These are phyloP conservation scores for Pristionchus entomophagus DNA, from an alignment of 2,888 invertebrate species.

Conservation along the genomic window DNA sequence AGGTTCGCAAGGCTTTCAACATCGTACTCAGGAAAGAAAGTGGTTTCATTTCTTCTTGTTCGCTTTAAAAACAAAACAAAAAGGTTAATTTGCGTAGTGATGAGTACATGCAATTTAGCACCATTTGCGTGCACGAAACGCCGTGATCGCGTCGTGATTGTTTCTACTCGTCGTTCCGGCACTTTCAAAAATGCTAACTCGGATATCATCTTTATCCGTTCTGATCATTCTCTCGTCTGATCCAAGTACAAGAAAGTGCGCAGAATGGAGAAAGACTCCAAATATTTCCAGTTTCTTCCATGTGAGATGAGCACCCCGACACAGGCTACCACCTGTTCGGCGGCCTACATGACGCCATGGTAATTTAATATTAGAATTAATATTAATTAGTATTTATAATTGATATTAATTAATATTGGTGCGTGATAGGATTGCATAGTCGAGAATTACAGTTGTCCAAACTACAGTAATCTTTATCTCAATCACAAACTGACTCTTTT, in stretches of 20 bases:
- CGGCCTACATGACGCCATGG: constrained; percentile 72
- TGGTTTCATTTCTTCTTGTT: not conserved
- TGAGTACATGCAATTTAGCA: too few relatives aligned
- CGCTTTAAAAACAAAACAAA: not conserved
- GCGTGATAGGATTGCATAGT: too few relatives aligned
- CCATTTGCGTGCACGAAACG: too few relatives aligned
- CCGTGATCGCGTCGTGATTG: too few relatives aligned
- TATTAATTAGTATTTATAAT: not conserved
- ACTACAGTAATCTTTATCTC: too few relatives aligned
- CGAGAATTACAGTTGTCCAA: too few relatives aligned
- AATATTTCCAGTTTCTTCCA: not conserved
- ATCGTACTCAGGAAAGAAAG: not conserved
- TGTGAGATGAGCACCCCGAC: not conserved
- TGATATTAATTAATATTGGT: not conserved
- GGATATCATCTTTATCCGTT: too few relatives aligned
- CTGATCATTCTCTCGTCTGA: not conserved
- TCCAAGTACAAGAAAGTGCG: not conserved
- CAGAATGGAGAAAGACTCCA: not conserved
- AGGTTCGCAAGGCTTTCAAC: not conserved
- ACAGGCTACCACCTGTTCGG: constrained; percentile 52
- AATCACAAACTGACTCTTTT: too few relatives aligned
- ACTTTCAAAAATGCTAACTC: too few relatives aligned
- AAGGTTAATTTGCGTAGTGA: not conserved
- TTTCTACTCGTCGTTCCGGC: too few relatives aligned
- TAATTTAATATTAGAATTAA: not conserved